phyloP scores from a whole-genome alignment of 2,888 invertebrate genomes.

The Galerucella pusilla region DNA sequence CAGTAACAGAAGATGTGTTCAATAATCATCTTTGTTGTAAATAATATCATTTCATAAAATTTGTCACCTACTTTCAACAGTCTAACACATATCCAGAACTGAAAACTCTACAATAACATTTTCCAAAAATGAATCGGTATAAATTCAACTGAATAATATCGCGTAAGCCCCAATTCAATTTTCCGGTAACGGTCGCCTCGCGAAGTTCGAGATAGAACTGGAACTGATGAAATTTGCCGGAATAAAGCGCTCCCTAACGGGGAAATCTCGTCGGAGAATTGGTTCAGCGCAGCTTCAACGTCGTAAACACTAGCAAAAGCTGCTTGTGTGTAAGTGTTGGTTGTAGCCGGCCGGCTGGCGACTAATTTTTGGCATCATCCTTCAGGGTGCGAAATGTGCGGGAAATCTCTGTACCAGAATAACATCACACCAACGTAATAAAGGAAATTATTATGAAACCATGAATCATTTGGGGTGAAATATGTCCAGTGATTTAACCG shows the following conservation, averaged over 20 bases:
- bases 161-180: conserved; percentile 26
- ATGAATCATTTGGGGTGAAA: too few relatives aligned
- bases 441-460: too few relatives aligned
- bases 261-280: conserved; percentile 42
- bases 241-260: conserved; percentile 45
- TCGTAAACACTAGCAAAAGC: conserved; percentile 24
- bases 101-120: not conserved
- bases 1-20: too few relatives aligned
- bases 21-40: too few relatives aligned
- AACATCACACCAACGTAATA: not conserved
- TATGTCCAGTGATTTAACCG: too few relatives aligned
- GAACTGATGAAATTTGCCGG: conserved; percentile 40
- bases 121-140: not conserved
- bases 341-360: conserved; percentile 18
- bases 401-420: too few relatives aligned
- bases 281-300: conserved; percentile 44
- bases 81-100: not conserved
- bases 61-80: not conserved
- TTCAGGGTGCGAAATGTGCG: too few relatives aligned
- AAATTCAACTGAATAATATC: conserved; percentile 14
- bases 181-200: conserved; percentile 29
- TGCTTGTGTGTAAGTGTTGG: not conserved
- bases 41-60: too few relatives aligned
- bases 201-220: conserved; percentile 35
- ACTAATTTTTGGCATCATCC: conserved; percentile 27